These are phyloP conservation scores for Holcopasites calliopsidis DNA, from an alignment of 1,140 invertebrate genomes.

Conservation along the genomic window DNA sequence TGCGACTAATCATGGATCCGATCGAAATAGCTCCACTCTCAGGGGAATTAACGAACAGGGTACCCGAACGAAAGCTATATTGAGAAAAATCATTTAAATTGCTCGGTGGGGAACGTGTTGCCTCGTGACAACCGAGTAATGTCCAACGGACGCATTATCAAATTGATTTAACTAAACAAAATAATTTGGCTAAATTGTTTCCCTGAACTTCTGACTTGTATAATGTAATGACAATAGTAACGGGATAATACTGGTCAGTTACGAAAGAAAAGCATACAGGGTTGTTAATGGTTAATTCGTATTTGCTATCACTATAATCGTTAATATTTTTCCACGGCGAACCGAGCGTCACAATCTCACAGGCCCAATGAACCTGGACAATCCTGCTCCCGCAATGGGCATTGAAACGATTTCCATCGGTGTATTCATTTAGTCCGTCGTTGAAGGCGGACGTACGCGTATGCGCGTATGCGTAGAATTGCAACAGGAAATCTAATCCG, in stretches of 20 bases:
- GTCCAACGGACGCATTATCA: too few species aligned
- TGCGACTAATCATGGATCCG: too few species aligned
- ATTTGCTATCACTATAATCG: background rate
- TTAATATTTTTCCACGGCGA: background rate
- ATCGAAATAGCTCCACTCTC: background rate
- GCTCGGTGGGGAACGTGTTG: background rate
- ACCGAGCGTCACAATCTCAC: background rate
- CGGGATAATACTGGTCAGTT: too few species aligned
- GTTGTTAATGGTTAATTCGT: too few species aligned
- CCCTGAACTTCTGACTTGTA: too few species aligned
- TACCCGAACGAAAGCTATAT: background rate
- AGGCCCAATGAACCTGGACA: background rate
- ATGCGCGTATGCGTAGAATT: conserved; percentile 29
- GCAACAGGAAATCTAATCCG: conserved; percentile 54
- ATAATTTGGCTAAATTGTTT: too few species aligned
- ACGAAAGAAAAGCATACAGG: too few species aligned
- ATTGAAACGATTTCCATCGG: conserved; percentile 32
- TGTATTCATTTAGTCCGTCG: conserved; percentile 21
- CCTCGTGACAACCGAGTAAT: too few species aligned
- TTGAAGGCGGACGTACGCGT: conserved; percentile 21
- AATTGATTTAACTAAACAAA: too few species aligned
- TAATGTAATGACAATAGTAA: too few species aligned
- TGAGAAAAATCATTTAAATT: background rate
- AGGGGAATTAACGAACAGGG: background rate
- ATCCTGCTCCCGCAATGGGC: background rate